Evolutionary conservation across 2,888 invertebrate species (phyloP).

Genomic region (Podabrus alpinus): DNA sequence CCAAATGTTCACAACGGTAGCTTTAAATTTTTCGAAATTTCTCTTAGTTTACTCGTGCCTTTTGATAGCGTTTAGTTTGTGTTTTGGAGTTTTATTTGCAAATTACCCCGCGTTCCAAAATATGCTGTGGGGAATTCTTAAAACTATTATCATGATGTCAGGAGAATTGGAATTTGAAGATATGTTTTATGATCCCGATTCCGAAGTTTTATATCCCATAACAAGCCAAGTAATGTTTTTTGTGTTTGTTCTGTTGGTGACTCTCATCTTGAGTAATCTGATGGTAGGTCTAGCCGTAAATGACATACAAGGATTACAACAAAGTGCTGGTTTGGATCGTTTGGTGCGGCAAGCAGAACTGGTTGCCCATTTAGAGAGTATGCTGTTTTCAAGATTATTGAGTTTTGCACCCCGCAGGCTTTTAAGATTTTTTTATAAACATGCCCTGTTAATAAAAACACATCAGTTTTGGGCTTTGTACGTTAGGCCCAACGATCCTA

Average conservation of each 20-base stretch:
- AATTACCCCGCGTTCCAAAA: slow-evolving; percentile 73
- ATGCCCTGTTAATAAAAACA: slow-evolving; percentile 76
- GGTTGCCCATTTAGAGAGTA: slow-evolving; percentile 80
- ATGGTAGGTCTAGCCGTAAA: slow-evolving; percentile 85
- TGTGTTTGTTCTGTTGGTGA: slow-evolving; percentile 77
- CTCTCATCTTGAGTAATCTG: slow-evolving; percentile 80
- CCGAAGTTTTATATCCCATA: slow-evolving; percentile 65
- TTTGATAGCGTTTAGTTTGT: slow-evolving; percentile 77
- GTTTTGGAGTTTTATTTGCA: slow-evolving; percentile 81
- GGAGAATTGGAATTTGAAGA: slow-evolving; percentile 86
- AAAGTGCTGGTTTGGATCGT: slow-evolving; percentile 78
- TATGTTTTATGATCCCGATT: slow-evolving; percentile 67
- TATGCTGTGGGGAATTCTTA: slow-evolving; percentile 68
- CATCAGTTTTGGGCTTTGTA: slow-evolving; percentile 74
- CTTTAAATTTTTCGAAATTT: slow-evolving; percentile 82
- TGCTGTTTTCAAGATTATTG: slow-evolving; percentile 77
- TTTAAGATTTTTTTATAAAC: slow-evolving; percentile 68
- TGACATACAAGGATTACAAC: slow-evolving; percentile 80
- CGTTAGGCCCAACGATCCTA: slow-evolving; percentile 80
- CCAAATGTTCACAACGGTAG: slow-evolving; percentile 86
- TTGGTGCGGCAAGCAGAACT: slow-evolving; percentile 81
- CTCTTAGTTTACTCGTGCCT: slow-evolving; percentile 80
- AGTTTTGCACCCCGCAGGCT: slow-evolving; percentile 65
- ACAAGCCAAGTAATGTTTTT: slow-evolving; percentile 79
- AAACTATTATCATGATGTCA: slow-evolving; percentile 88